Evolutionary conservation across 1,140 invertebrate genomes (phyloP), one percentile per base, ranked within the genome.

Genomic region (Elymnias hypermnestra): DNA sequence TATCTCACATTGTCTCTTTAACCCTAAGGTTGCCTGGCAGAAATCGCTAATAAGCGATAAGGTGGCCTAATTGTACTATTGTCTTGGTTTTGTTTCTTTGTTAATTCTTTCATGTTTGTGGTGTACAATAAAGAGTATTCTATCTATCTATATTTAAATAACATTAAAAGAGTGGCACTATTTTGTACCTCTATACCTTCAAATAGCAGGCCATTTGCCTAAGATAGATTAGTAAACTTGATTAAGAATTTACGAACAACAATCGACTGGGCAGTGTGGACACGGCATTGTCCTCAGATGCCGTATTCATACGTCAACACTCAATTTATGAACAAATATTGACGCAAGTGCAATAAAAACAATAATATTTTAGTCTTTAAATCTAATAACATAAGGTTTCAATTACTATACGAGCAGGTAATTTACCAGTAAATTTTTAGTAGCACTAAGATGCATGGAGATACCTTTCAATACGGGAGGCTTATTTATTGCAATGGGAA

Each of bases 271-370:
- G 19, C 26, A 37, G 10, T 10, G 18, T 53, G 57, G 70, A 77
- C 72, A 73, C 47, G 13, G 60, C 68, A 77, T 77, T 81, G 73
- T 81, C 49, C 37, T 38, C 35, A 45, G 22, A 46, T 37, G 43
- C 53, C 43, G 71, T 77, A 81, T 81, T 77, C 73, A 77, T 81
- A 77, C 72, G 76, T 70, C 76, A 81, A 63, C 53, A 63, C 58
- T 60, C 57, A 63, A 81, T 77, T 77, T 81, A 81, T 81, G 35
- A 52, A 52, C 50, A 36, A 40, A 29, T n/a, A 17, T 14, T 6
- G n/a, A 14, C 41, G 26, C 50, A 23, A 13, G 6, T 35, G n/a
- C 6, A 47, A 41, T 17, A 37, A 42, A 26, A 42, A 47, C 15
- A 13, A 1, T 5, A 17, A 28, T 1, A 23, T 12, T 12, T n/a